Percentiles rank a stretch among this genome's conserved stretches.
Conservation (phyloP, 2,888 invertebrate genomes). For the Drosophila histrio region DNA sequence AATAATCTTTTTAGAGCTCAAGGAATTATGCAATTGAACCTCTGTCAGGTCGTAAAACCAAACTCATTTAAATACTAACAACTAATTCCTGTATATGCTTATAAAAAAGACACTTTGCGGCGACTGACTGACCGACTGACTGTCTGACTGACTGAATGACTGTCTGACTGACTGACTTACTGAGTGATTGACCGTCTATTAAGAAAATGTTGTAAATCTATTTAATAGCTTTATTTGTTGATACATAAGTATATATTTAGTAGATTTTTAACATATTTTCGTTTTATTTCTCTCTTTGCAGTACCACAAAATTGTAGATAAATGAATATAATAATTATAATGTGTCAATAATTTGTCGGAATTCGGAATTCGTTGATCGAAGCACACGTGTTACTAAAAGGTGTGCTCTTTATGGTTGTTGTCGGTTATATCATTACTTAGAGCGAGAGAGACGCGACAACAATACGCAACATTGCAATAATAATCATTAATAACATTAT, state of each 20-base stretch:
- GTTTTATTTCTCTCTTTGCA: constrained; percentile 30
- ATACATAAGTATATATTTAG: not conserved
- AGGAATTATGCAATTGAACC: constrained; percentile 54
- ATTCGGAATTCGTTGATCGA: not conserved
- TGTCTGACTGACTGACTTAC: not conserved
- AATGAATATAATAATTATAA: constrained; percentile 5
- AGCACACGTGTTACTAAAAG: constrained; percentile 5
- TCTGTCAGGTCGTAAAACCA: constrained; percentile 24
- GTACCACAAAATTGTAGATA: constrained; percentile 15
- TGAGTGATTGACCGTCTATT: not conserved
- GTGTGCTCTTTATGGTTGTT: constrained; percentile 2
- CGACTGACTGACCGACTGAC: not conserved
- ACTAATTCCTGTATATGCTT: constrained; percentile 9
- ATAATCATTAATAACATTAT: constrained; percentile 14
- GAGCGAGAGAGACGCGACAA: constrained; percentile 5
- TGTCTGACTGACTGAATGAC: not conserved
- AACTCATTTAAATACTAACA: constrained; percentile 28
- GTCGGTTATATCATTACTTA: constrained; percentile 4
- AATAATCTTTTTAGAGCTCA: constrained; percentile 48
- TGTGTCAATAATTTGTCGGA: constrained; percentile 24
- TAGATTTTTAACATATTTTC: constrained; percentile 7
- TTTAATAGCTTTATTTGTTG: not conserved
- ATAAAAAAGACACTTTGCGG: not conserved
- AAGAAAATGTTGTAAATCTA: too few species aligned
- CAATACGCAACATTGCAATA: constrained; percentile 29